Evolutionary conservation across 2,888 invertebrate genomes (phyloP).

Genomic region (Fissipunctia ypsillon): DNA sequence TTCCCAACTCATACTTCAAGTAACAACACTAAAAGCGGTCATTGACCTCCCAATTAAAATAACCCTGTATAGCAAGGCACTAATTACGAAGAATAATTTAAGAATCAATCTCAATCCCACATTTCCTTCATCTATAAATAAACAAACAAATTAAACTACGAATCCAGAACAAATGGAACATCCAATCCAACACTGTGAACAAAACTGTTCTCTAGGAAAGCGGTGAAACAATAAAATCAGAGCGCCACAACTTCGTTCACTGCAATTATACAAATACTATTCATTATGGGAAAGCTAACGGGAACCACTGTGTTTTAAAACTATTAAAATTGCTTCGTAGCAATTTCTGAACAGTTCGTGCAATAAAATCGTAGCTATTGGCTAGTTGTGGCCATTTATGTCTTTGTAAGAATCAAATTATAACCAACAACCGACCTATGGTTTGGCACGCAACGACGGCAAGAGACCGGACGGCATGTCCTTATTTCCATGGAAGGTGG

Average conservation of each 20-base stretch:
- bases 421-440: too few relatives aligned
- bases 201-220: slow-evolving; percentile 48
- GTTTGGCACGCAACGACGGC: too few relatives aligned
- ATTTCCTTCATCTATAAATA: not conserved
- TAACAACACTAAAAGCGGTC: too few relatives aligned
- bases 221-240: slow-evolving; percentile 70
- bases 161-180: slow-evolving; percentile 36
- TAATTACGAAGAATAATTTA: not conserved
- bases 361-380: slow-evolving; percentile 21
- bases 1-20: too few relatives aligned
- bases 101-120: not conserved
- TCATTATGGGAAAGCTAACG: slow-evolving; percentile 64
- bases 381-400: slow-evolving; percentile 19
- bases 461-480: too few relatives aligned
- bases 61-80: not conserved
- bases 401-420: slow-evolving; percentile 12
- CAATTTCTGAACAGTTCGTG: slow-evolving; percentile 25
- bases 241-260: slow-evolving; percentile 66
- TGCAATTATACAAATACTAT: slow-evolving; percentile 78
- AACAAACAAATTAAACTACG: slow-evolving; percentile 24
- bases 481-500: too few relatives aligned
- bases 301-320: slow-evolving; percentile 56
- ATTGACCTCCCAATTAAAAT: too few relatives aligned
- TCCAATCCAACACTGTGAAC: slow-evolving; percentile 42
- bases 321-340: slow-evolving; percentile 38